These are phyloP conservation scores for Epicauta chinensis DNA, from an alignment of 1,140 invertebrate genomes.

Conservation along the genomic window DNA sequence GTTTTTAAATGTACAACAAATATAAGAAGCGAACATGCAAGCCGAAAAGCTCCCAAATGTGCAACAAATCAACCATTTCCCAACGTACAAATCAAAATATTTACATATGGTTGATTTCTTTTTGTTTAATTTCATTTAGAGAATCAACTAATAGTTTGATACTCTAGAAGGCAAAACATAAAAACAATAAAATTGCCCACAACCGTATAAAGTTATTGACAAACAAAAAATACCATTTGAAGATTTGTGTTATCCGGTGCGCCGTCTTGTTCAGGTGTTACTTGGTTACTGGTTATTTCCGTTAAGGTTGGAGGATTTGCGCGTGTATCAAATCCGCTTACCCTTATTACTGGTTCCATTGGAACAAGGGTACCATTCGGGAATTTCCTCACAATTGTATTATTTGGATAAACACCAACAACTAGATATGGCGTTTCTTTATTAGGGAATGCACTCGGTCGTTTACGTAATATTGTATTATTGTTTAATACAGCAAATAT, in stretches of 20 bases:
- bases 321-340: slow-evolving; percentile 43
- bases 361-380: slow-evolving; percentile 67
- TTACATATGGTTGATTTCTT: too few species aligned
- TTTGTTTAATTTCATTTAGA: too few species aligned
- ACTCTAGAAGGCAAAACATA: slow-evolving; percentile 1
- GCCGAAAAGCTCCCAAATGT: too few species aligned
- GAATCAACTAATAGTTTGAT: too few species aligned
- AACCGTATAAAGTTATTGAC: slow-evolving; percentile 37
- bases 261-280: slow-evolving; percentile 33
- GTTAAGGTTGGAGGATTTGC: slow-evolving; percentile 38
- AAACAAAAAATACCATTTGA: slow-evolving; percentile 38
- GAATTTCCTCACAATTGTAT: slow-evolving; percentile 64
- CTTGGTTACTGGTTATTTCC: slow-evolving; percentile 44
- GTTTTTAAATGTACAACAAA: too few species aligned
- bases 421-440: slow-evolving; percentile 62
- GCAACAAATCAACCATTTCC: too few species aligned
- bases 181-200: slow-evolving; percentile 22
- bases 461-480: slow-evolving; percentile 66
- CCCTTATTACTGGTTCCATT: slow-evolving; percentile 46
- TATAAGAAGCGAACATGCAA: too few species aligned
- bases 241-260: slow-evolving; percentile 28
- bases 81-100: too few species aligned
- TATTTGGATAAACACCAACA: slow-evolving; percentile 65
- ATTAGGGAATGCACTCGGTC: slow-evolving; percentile 58
- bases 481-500: slow-evolving; percentile 66